Conservation (phyloP, 2,888 invertebrate species). For the Agrochola lota region DNA sequence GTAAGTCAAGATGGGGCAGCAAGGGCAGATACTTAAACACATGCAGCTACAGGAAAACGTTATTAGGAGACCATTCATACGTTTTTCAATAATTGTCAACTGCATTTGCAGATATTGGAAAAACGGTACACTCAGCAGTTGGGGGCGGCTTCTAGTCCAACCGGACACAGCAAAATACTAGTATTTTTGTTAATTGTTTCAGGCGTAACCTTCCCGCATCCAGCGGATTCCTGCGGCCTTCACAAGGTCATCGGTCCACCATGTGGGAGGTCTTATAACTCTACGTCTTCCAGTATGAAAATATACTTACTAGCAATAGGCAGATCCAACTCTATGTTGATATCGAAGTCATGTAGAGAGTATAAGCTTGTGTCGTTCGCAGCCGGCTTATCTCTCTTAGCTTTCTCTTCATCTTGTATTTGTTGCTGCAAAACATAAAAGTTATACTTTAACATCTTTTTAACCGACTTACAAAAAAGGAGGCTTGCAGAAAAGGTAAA, state of each 20-base stretch:
- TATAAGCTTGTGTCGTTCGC: slow-evolving; percentile 88
- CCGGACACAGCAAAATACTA: no score
- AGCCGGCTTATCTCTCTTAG: slow-evolving; percentile 55
- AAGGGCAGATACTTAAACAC: no score
- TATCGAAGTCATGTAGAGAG: slow-evolving; percentile 97
- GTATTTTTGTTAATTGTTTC: no score
- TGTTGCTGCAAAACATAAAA: slow-evolving; percentile 60
- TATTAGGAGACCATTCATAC: background rate
- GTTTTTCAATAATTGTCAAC: background rate
- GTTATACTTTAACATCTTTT: background rate
- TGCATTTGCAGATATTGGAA: background rate
- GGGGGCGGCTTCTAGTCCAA: no score
- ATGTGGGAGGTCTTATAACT: no score
- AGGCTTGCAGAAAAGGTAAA: no score
- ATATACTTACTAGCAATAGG: slow-evolving; percentile 93
- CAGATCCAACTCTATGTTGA: slow-evolving; percentile 97
- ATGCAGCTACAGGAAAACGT: background rate
- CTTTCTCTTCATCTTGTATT: slow-evolving; percentile 63
- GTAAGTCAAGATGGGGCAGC: background rate
- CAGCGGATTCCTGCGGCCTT: no score
- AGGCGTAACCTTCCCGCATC: no score
- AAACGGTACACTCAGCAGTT: background rate
- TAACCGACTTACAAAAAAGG: background rate
- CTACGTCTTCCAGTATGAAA: background rate
- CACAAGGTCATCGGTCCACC: no score